phyloP scores from a whole-genome alignment of 2,797 vertebrate genomes.

The Octomys mimax region DNA sequence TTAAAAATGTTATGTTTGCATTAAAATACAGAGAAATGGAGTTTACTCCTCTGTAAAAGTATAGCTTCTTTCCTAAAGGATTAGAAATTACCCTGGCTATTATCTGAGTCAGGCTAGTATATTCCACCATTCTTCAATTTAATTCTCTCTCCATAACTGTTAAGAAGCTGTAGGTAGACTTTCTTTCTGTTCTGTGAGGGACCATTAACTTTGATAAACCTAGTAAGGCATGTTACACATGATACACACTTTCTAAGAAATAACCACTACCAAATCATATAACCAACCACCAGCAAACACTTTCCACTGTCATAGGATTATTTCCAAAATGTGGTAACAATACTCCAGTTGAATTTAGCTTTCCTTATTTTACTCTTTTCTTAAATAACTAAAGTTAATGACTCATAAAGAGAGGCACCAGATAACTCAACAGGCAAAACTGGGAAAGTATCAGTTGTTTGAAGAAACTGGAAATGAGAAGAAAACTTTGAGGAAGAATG shows the following conservation, averaged over 20 bases:
- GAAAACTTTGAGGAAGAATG: background rate
- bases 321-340: slow-evolving; percentile 58
- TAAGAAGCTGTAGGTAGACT: slow-evolving; percentile 12
- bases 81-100: background rate
- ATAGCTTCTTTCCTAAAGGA: background rate
- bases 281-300: slow-evolving; percentile 27
- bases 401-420: slow-evolving; percentile 13
- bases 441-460: background rate
- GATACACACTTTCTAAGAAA: slow-evolving; percentile 69
- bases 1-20: slow-evolving; percentile 43
- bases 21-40: slow-evolving; percentile 49
- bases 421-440: background rate
- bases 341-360: slow-evolving; percentile 50
- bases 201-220: background rate
- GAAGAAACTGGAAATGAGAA: background rate
- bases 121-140: background rate
- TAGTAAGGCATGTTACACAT: background rate
- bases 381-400: slow-evolving; percentile 54
- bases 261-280: slow-evolving; percentile 60
- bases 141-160: background rate
- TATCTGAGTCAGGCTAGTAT: slow-evolving; percentile 10
- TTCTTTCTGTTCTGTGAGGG: background rate
- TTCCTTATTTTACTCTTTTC: slow-evolving; percentile 49
- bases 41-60: background rate
- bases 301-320: background rate